Conservation (phyloP, 2,113 vertebrate genomes). For the Ramphastos sulfuratus region DNA sequence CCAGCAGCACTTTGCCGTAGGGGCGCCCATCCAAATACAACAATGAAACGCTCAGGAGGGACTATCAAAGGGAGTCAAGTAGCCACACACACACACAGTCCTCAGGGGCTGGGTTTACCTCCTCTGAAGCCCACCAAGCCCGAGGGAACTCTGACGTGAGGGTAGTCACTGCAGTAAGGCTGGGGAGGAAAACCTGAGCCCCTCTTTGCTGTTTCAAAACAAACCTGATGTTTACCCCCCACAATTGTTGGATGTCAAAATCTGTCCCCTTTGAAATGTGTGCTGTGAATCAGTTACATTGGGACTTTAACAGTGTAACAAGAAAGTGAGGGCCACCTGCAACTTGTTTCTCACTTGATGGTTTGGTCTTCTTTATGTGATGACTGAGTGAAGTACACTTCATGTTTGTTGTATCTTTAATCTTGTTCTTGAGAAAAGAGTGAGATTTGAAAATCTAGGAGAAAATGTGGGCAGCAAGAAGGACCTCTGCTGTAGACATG, state of each 20-base stretch:
- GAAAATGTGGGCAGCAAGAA: background rate
- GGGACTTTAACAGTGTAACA: background rate
- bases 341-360: background rate
- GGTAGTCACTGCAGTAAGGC: background rate
- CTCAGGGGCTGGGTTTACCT: accelerated
- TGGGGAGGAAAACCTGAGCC: background rate
- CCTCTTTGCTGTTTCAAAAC: background rate
- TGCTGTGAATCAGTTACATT: background rate
- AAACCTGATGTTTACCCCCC: background rate
- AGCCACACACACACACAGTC: slow-evolving; percentile 24
- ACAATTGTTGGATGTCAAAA: background rate
- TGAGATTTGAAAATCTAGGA: background rate
- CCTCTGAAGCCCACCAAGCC: background rate
- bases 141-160: background rate
- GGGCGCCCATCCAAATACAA: background rate
- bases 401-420: background rate
- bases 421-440: background rate
- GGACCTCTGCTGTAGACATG: background rate
- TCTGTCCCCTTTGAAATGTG: background rate
- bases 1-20: background rate
- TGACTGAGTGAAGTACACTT: background rate
- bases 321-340: accelerated
- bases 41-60: background rate
- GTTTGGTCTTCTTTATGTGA: background rate
- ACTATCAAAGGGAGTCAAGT: slow-evolving; percentile 11